These are phyloP conservation scores for Onychomys arenicola DNA, from an alignment of 2,797 vertebrate genomes.

Conservation along the genomic window DNA sequence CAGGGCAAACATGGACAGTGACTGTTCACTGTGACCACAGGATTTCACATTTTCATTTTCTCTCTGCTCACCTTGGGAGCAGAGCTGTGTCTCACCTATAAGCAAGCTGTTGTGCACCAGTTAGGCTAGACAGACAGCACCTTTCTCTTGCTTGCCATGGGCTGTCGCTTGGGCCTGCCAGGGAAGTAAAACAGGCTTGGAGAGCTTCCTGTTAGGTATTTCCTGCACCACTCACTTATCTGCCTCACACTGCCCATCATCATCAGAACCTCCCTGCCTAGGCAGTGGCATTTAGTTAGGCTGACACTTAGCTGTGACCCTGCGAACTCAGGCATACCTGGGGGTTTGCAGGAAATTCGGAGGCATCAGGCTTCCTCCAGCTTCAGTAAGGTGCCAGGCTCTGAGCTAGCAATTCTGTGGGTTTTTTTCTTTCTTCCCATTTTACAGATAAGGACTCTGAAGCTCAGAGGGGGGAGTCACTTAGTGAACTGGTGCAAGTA, in stretches of 20 bases:
- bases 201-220: too few relatives aligned
- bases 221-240: neutral
- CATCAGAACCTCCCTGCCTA: neutral
- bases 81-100: neutral
- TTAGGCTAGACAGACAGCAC: fast-evolving
- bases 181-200: too few relatives aligned
- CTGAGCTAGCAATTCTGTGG: neutral
- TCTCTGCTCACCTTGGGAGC: neutral
- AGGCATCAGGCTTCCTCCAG: neutral
- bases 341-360: neutral
- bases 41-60: neutral
- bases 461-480: neutral
- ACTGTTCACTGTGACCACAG: neutral
- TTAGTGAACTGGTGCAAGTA: neutral
- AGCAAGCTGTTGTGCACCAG: neutral
- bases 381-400: neutral
- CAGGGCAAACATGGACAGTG: neutral
- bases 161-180: neutral
- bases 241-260: neutral
- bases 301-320: neutral
- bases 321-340: neutral
- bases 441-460: neutral
- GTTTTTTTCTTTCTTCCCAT: neutral
- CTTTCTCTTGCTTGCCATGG: neutral
- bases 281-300: neutral